Evolutionary conservation across 2,888 invertebrate genomes (phyloP), one percentile per base, ranked within the genome.

Genomic region (Augiades crinisus): DNA sequence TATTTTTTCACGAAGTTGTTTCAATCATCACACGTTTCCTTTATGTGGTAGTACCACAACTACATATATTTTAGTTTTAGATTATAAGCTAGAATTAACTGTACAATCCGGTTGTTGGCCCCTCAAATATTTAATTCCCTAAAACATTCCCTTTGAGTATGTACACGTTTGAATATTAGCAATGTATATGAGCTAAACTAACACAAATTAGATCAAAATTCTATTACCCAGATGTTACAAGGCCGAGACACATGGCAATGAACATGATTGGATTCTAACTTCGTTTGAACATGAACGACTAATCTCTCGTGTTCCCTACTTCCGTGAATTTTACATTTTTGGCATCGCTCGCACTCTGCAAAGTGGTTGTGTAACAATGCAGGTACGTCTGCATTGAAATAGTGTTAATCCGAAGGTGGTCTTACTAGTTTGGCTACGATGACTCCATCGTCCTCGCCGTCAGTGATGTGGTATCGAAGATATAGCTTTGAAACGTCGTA

Each of bases 351-450:
- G 75, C 72, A 68, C 71, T 79, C 80, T 73, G 82, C 84, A 74
- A 81, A 75, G 71, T 66, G 61, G 72, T 87, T 85, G 80, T 74
- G 72, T 80, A 84, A 87, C 73, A 75, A 64, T 87, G 87, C 87
- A 85, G 86, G 79, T 82, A 78, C 66, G 63, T 65, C 61, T 62
- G 61, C 65, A 67, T 67, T 47, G 49, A 40, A 38, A 10, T 27
- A 2, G n/a, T 27, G n/a, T 27, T 27, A n/a, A n/a, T 27, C 3
- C 8, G 4, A 24, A 6, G 27, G 19, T 19, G 19, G 19, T 19
- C 19, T 19, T 19, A n/a, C n/a, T n/a, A n/a, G n/a, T n/a, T n/a
- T n/a, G n/a, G n/a, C n/a, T n/a, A n/a, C n/a, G n/a, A n/a, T n/a
- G n/a, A n/a, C n/a, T n/a, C n/a, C n/a, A n/a, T n/a, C n/a, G n/a